These are phyloP conservation scores for Taurulus bubalis DNA, from an alignment of 2,113 vertebrate species.

Conservation along the genomic window DNA sequence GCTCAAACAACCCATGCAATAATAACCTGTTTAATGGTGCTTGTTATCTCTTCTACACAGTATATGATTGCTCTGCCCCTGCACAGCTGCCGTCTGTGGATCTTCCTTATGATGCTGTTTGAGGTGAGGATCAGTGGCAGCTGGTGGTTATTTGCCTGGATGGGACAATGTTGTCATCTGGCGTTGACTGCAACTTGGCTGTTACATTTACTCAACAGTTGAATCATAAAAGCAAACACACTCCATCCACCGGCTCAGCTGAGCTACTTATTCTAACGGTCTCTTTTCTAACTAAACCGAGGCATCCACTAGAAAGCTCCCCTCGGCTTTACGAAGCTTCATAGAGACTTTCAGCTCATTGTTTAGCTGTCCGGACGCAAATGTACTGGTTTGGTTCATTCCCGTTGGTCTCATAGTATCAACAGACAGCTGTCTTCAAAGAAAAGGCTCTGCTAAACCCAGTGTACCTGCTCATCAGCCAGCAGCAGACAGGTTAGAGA, in stretches of 20 bases:
- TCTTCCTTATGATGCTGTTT: conserved; percentile 66
- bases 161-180: neutral
- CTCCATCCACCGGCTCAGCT: neutral
- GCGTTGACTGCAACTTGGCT: neutral
- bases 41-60: conserved; percentile 37
- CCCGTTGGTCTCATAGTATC: neutral
- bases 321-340: too few species aligned
- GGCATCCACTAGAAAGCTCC: too few species aligned
- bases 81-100: conserved; percentile 67
- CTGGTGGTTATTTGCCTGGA: neutral
- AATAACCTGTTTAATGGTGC: neutral
- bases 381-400: neutral
- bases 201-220: neutral
- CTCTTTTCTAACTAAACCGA: neutral
- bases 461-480: neutral
- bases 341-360: neutral
- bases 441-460: neutral
- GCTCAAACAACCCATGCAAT: neutral
- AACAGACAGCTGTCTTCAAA: neutral
- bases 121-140: conserved; percentile 62
- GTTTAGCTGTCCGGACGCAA: neutral
- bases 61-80: conserved; percentile 70
- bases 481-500: neutral
- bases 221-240: neutral
- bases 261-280: neutral